Percentiles rank a stretch among this genome's conserved stretches.
These are phyloP conservation scores for Harmothoe impar DNA, from an alignment of 2,888 invertebrate species.

Conservation along the genomic window DNA sequence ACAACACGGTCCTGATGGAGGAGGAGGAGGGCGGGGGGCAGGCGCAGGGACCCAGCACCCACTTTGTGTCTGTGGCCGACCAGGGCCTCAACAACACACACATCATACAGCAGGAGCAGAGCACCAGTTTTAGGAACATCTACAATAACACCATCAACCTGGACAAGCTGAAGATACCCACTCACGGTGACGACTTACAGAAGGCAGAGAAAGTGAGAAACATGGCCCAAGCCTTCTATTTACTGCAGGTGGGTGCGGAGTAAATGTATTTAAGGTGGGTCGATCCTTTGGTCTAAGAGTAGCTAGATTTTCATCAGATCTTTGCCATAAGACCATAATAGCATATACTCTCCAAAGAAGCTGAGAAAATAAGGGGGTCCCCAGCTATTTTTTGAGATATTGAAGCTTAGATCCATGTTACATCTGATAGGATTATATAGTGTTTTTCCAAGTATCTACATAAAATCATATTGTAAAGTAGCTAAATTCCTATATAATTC, in stretches of 20 bases:
- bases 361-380: no score
- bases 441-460: no score
- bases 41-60: neutral
- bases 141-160: neutral
- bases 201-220: neutral
- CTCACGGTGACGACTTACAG: neutral
- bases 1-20: neutral
- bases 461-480: no score
- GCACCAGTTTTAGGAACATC: no score
- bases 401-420: no score
- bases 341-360: no score
- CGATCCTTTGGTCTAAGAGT: no score
- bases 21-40: neutral
- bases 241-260: neutral
- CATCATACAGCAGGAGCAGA: neutral
- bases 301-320: no score
- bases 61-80: neutral
- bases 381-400: no score
- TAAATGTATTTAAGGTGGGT: neutral
- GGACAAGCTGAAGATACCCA: neutral
- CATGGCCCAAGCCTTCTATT: conserved; percentile 15
- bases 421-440: no score
- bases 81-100: neutral
- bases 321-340: no score
- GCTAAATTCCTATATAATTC: no score